Conservation (phyloP, 2,888 invertebrate genomes). For the Rhimphoctona megacephalus region DNA sequence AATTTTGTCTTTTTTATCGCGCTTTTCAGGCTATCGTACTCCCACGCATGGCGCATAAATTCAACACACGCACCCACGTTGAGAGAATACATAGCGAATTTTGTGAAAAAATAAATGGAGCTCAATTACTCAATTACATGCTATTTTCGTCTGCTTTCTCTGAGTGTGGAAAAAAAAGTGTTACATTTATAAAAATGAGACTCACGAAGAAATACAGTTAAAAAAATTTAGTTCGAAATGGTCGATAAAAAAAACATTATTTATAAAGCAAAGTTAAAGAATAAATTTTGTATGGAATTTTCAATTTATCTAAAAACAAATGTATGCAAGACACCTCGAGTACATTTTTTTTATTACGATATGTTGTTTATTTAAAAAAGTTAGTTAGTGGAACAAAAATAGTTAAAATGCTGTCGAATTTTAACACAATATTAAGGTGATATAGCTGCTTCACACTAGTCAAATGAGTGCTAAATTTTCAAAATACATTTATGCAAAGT, state of each 20-base stretch:
- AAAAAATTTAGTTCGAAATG: background rate
- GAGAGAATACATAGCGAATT: background rate
- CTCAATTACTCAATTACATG: conserved; percentile 26
- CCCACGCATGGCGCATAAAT: conserved; percentile 53
- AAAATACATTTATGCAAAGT: too few relatives aligned
- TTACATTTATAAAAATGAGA: background rate
- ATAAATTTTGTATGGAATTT: background rate
- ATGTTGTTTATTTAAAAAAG: too few relatives aligned
- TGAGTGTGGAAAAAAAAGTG: background rate
- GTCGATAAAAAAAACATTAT: background rate
- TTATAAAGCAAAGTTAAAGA: background rate
- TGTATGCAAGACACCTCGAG: too few relatives aligned
- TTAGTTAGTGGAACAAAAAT: too few relatives aligned
- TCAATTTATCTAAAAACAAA: too few relatives aligned
- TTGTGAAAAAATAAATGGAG: conserved; percentile 29
- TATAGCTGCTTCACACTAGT: too few relatives aligned
- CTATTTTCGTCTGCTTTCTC: background rate
- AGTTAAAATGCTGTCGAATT: too few relatives aligned
- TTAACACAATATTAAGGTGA: too few relatives aligned
- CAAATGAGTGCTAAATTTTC: too few relatives aligned
- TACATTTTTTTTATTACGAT: too few relatives aligned
- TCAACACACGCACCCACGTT: conserved; percentile 1
- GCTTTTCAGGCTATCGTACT: conserved; percentile 17
- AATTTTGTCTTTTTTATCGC: conserved; percentile 23
- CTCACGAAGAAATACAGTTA: background rate